These are phyloP conservation scores for Crocodylus rhombifer DNA, from an alignment of 2,797 vertebrate species.

Conservation along the genomic window DNA sequence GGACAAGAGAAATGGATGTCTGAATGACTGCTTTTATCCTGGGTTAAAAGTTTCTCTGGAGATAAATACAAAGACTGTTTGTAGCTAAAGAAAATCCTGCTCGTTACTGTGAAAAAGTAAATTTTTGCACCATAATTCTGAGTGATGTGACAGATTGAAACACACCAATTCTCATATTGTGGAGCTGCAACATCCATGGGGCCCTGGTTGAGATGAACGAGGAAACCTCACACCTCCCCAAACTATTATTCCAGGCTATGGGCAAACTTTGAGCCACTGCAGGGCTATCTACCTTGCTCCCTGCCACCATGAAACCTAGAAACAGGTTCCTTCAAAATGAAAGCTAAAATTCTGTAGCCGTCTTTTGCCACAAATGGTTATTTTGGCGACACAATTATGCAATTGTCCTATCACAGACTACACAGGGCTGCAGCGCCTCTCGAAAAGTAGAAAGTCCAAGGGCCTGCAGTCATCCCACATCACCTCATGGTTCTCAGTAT, in stretches of 20 bases:
- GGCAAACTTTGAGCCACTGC: not conserved
- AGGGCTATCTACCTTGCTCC: not conserved
- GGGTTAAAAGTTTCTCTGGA: too few relatives aligned
- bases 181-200: not conserved
- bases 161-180: not conserved
- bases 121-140: not conserved
- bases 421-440: not conserved
- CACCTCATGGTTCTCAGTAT: not conserved
- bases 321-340: not conserved
- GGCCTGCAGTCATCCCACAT: not conserved
- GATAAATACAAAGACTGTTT: too few relatives aligned
- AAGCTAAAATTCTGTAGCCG: not conserved
- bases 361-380: not conserved
- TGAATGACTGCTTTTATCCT: too few relatives aligned
- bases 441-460: not conserved
- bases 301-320: not conserved
- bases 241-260: not conserved
- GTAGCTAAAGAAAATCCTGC: too few relatives aligned
- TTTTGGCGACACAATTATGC: not conserved
- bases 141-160: not conserved
- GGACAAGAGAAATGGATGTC: too few relatives aligned
- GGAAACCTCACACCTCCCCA: not conserved
- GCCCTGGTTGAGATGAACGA: not conserved
- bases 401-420: not conserved
- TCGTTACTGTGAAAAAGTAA: not conserved